A percentile compares a stretch with the other conserved stretches of the same genome.
These are phyloP conservation scores for Solenodon paradoxus DNA, from an alignment of 2,113 vertebrate species.

Conservation along the genomic window DNA sequence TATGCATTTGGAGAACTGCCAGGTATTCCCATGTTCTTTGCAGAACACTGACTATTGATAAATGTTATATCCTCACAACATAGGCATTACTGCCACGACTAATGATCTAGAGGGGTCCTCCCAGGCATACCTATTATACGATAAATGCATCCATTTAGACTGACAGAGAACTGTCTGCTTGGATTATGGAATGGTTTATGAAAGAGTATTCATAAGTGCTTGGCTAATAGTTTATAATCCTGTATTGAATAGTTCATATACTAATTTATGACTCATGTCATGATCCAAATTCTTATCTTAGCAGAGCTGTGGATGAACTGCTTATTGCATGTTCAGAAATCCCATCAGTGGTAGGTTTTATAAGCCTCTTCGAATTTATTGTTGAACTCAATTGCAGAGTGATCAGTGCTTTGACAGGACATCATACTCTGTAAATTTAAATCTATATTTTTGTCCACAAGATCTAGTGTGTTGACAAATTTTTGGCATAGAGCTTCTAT, in stretches of 20 bases:
- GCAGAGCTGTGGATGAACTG: not conserved
- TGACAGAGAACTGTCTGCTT: slow-evolving; percentile 50
- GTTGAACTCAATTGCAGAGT: slow-evolving; percentile 52
- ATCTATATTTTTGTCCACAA: slow-evolving; percentile 75
- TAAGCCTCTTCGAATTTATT: slow-evolving; percentile 63
- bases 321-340: slow-evolving; percentile 21
- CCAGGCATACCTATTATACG: not conserved
- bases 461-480: slow-evolving; percentile 76
- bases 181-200: slow-evolving; percentile 47
- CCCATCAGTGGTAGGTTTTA: not conserved
- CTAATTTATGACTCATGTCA: slow-evolving; percentile 54
- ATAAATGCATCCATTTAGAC: slow-evolving; percentile 49
- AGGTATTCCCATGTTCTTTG: not conserved
- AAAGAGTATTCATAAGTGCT: slow-evolving; percentile 42
- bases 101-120: slow-evolving; percentile 9
- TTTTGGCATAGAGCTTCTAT: slow-evolving; percentile 75
- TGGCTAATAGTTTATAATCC: slow-evolving; percentile 55
- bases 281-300: not conserved
- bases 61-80: not conserved
- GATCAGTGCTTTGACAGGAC: slow-evolving; percentile 76
- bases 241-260: slow-evolving; percentile 42
- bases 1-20: not conserved
- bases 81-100: not conserved
- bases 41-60: slow-evolving; percentile 40
- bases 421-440: slow-evolving; percentile 74